Conservation (phyloP, 1,140 invertebrate species). For the Zaprionus ghesquierei region DNA sequence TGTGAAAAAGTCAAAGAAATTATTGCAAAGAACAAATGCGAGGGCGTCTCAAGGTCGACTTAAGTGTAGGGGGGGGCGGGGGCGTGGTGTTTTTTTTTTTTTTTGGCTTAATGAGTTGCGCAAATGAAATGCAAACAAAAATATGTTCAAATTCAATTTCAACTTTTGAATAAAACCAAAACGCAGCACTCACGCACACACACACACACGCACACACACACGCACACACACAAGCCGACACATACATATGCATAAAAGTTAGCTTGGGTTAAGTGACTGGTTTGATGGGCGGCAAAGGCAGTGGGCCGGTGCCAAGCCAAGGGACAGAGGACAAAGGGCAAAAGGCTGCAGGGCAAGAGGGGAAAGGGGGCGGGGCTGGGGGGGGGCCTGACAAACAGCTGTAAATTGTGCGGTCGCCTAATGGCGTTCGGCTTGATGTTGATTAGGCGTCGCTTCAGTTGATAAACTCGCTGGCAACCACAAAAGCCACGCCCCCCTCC, state of each 20-base stretch:
- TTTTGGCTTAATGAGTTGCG: constrained; percentile 58
- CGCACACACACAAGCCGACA: neutral
- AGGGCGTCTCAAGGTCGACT: no score
- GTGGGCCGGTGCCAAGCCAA: neutral
- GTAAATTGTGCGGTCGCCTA: constrained; percentile 74
- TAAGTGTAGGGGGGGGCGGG: constrained; percentile 7
- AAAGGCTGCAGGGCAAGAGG: neutral
- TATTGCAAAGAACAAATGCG: no score
- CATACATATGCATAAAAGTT: constrained; percentile 10
- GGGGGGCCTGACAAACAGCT: constrained; percentile 49
- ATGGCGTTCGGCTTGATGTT: constrained; percentile 67
- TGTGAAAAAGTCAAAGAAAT: no score
- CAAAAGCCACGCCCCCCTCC: constrained; percentile 25
- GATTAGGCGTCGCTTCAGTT: constrained; percentile 76
- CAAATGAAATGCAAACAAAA: constrained; percentile 64
- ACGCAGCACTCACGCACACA: constrained; percentile 9
- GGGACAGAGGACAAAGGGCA: neutral
- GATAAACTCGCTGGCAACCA: constrained; percentile 64
- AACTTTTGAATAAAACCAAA: constrained; percentile 57
- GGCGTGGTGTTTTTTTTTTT: constrained; percentile 16
- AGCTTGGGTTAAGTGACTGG: constrained; percentile 16
- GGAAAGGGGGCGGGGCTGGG: neutral
- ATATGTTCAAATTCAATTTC: constrained; percentile 62
- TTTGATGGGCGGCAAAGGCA: neutral
- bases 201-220: neutral